Conservation (phyloP, 2,888 invertebrate species). For the Sepiola atlantica region DNA sequence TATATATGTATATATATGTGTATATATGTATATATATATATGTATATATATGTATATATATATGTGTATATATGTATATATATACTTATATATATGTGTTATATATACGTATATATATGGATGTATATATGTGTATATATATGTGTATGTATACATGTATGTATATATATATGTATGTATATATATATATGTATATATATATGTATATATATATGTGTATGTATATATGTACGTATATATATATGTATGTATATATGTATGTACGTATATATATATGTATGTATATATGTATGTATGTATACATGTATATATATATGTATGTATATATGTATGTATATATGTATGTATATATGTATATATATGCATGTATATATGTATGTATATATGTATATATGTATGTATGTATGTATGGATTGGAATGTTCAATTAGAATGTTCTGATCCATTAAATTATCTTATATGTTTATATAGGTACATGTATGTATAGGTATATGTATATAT, state of each 20-base stretch:
- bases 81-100: too few relatives aligned
- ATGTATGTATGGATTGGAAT: background rate
- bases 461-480: background rate
- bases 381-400: background rate
- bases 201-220: background rate
- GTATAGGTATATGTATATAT: background rate
- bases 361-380: background rate
- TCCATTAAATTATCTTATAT: background rate
- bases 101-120: background rate
- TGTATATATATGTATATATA: too few relatives aligned
- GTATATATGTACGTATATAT: constrained; percentile 35
- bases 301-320: background rate
- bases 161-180: background rate
- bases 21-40: background rate
- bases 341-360: background rate
- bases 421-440: background rate
- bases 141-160: background rate
- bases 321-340: background rate
- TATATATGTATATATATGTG: background rate
- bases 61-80: background rate
- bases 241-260: background rate
- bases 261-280: background rate
- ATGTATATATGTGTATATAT: constrained; percentile 24
- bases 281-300: background rate
- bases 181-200: background rate